phyloP scores from a whole-genome alignment of 2,888 invertebrate species.

The Desoria tigrina region DNA sequence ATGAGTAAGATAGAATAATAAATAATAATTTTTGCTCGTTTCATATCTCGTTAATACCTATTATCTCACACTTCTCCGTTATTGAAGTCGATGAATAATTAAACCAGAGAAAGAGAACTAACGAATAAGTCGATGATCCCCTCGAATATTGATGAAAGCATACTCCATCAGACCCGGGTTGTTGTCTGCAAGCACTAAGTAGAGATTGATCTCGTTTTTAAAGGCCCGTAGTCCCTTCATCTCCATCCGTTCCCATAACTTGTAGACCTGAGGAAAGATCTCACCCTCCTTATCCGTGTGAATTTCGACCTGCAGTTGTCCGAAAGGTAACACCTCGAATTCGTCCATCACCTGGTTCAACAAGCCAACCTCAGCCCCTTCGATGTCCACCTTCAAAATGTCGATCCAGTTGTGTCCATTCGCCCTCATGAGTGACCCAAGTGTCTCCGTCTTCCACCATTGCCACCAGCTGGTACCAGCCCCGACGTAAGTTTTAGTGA shows the following conservation, averaged over 20 bases:
- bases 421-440: slow-evolving; percentile 21
- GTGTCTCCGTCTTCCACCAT: slow-evolving; percentile 19
- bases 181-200: slow-evolving; percentile 6
- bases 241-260: slow-evolving; percentile 32
- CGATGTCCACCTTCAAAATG: slow-evolving; percentile 40
- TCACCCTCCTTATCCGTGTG: slow-evolving; percentile 16
- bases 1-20: no score
- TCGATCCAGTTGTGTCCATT: slow-evolving; percentile 36
- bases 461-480: no score
- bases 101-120: no score
- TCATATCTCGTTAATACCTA: no score
- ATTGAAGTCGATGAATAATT: no score
- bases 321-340: slow-evolving; percentile 23
- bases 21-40: no score
- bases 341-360: slow-evolving; percentile 18
- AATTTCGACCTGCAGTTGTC: slow-evolving; percentile 23
- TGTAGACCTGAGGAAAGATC: slow-evolving; percentile 27
- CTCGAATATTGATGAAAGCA: slow-evolving; percentile 30
- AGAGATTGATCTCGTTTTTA: slow-evolving; percentile 30
- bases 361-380: slow-evolving; percentile 30
- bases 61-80: no score
- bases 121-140: no score
- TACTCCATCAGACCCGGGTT: slow-evolving; percentile 29
- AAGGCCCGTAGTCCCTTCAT: slow-evolving; percentile 29
- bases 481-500: slow-evolving; percentile 18